A percentile compares a stretch with the other conserved stretches of the same genome.
These are phyloP conservation scores for Pentamera pediparva DNA, from an alignment of 53 echinoderm and acorn worm species.

Conservation along the genomic window DNA sequence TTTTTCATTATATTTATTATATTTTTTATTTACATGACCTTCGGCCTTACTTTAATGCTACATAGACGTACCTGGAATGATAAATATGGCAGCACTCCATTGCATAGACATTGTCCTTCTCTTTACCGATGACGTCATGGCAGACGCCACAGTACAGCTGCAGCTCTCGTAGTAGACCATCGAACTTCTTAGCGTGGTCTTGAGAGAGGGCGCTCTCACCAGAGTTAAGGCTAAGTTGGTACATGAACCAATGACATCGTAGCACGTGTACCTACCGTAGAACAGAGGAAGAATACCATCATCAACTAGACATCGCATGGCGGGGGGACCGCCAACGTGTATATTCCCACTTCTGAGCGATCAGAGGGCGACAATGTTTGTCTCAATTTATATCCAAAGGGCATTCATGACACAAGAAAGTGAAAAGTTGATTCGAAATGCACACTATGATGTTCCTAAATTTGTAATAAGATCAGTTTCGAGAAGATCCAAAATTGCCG, in stretches of 20 bases:
- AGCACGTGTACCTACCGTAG: conserved; percentile 70
- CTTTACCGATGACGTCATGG: conserved; percentile 78
- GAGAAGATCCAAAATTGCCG: no score
- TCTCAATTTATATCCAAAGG: no score
- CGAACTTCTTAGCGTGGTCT: conserved; percentile 70
- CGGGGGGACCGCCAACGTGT: no score
- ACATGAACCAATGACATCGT: conserved; percentile 76
- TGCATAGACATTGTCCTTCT: conserved; percentile 55
- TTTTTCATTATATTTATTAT: no score
- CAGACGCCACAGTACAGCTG: conserved; percentile 78
- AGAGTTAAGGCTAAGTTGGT: conserved; percentile 60
- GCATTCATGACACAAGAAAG: no score
- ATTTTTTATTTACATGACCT: no score
- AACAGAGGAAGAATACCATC: background rate
- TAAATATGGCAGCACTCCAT: conserved; percentile 81
- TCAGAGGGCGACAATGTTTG: no score
- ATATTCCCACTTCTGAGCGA: no score
- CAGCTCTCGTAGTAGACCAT: conserved; percentile 70
- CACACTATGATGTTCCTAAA: no score
- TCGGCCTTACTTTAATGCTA: no score
- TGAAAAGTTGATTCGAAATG: no score
- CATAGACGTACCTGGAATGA: conserved; percentile 64
- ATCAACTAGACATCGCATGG: background rate
- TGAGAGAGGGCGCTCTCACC: conserved; percentile 37
- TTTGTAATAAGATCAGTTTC: no score